Conservation (phyloP, 2,888 invertebrate genomes). For the Dastarcus helophoroides region DNA sequence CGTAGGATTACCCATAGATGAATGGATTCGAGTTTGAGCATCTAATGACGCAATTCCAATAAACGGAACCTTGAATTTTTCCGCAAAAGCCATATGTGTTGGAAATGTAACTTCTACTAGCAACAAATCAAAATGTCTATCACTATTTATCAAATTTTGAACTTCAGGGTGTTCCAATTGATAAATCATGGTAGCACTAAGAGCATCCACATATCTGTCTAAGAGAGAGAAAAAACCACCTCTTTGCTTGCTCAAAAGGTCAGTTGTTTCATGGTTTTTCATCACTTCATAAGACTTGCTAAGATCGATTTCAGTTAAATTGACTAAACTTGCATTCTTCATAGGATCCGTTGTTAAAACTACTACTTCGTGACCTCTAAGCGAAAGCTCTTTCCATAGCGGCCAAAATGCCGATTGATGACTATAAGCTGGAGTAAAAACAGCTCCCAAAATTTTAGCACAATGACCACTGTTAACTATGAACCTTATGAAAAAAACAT, state of each 20-base stretch:
- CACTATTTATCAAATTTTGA: conserved; percentile 5
- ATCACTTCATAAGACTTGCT: conserved; percentile 12
- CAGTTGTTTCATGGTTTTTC: conserved; percentile 3
- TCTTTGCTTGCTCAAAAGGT: conserved; percentile 1
- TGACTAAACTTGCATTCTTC: conserved; percentile 7
- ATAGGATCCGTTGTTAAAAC: conserved; percentile 19
- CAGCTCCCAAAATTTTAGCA: conserved; percentile 18
- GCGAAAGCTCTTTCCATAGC: conserved; percentile 20
- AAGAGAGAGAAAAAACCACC: conserved; percentile 1
- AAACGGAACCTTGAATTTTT: conserved; percentile 24
- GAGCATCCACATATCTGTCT: neutral
- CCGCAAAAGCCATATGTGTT: conserved; percentile 20
- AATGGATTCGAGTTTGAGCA: conserved; percentile 16
- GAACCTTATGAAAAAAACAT: no score
- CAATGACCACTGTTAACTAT: no score
- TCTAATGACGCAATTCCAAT: conserved; percentile 25
- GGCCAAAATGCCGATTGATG: conserved; percentile 22
- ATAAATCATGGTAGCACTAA: neutral
- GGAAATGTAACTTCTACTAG: conserved; percentile 23
- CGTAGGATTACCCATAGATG: conserved; percentile 23
- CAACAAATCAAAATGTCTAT: conserved; percentile 25
- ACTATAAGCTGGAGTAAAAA: conserved; percentile 19
- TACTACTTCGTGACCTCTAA: conserved; percentile 20
- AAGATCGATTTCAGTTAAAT: conserved; percentile 15
- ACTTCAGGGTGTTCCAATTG: conserved; percentile 7